These are phyloP conservation scores for Mesoligia furuncula DNA, from an alignment of 2,888 invertebrate genomes.

Conservation along the genomic window DNA sequence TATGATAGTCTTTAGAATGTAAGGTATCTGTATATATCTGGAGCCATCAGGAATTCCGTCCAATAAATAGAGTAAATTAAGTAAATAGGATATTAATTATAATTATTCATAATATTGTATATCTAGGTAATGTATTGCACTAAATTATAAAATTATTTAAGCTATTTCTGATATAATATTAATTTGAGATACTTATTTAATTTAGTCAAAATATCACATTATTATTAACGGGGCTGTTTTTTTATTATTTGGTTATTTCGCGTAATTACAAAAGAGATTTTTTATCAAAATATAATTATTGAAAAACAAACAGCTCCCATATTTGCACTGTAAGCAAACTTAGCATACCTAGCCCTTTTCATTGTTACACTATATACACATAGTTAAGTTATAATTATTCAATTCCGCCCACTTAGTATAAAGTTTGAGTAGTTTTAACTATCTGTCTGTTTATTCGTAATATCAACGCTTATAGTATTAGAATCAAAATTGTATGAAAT, in stretches of 20 bases:
- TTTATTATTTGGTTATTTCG: not conserved
- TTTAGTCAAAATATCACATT: slow-evolving; percentile 1
- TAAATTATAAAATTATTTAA: slow-evolving; percentile 15
- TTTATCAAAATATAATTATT: not conserved
- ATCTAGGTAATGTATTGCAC: not conserved
- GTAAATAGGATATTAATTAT: slow-evolving; percentile 27
- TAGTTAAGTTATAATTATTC: not conserved
- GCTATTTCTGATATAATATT: slow-evolving; percentile 1
- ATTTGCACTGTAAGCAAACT: not conserved
- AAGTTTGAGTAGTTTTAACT: slow-evolving; percentile 10
- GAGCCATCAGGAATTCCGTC: slow-evolving; percentile 85
- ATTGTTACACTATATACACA: not conserved
- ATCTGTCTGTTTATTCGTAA: slow-evolving; percentile 12
- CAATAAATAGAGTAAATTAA: slow-evolving; percentile 68
- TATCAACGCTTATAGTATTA: slow-evolving; percentile 18
- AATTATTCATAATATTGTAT: slow-evolving; percentile 13
- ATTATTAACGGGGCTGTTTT: not conserved
- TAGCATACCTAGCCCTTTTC: not conserved
- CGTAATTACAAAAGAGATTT: not conserved
- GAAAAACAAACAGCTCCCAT: not conserved
- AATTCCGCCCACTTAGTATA: slow-evolving; percentile 7
- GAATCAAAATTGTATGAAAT: slow-evolving; percentile 28
- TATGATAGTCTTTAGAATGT: slow-evolving; percentile 32
- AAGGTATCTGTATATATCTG: slow-evolving; percentile 70
- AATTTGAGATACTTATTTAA: slow-evolving; percentile 1